Evolutionary conservation across 2,888 invertebrate genomes (phyloP), one percentile per base, ranked within the genome.

Genomic region (Philopedon plagiatum): DNA sequence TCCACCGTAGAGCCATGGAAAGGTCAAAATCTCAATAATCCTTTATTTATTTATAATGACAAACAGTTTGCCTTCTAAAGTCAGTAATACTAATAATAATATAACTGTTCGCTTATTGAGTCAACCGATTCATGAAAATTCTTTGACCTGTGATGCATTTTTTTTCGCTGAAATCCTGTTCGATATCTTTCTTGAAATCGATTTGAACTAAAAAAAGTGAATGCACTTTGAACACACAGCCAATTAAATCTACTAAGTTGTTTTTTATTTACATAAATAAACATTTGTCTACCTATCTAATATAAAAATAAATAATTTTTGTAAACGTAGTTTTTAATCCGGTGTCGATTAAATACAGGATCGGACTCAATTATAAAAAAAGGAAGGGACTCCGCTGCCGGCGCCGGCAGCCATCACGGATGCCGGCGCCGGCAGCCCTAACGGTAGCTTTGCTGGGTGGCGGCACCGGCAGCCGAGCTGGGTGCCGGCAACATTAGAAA

Each of bases 131-230:
- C 57, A 57, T 39, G 8, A 62, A 46, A 49, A 62, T 62, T 46
- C 46, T 49, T 62, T 62, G 26, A 46, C 62, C 67, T 67, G 60
- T 57, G 51, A 64, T 54, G 39, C 60, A 49, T 64, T 51, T 64
- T 34, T 54, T 32, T 64, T 64, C 64, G 15, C 32, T 64, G 64
- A 56, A 56, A 56, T 64, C 64, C 13, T 49, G 54, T 21, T 41
- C 26, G 58, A 26, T 67, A 9, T 26, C 11, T 67, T 67, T 67
- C 67, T 15, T 9, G 37, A 37, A 37, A 49, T 63, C 21, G 18
- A 37, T 11, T 34, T 49, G 61, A 61, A 46, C 29, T 29, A 51
- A 51, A 63, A 63, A 65, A 56, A 44, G 67, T 67, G 66, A 67
- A 67, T 67, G 67, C 67, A 67, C 67, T 60, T 46, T 19, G 5